phyloP scores from a whole-genome alignment of 1,140 invertebrate genomes.

The Condylostylus longicornis region DNA sequence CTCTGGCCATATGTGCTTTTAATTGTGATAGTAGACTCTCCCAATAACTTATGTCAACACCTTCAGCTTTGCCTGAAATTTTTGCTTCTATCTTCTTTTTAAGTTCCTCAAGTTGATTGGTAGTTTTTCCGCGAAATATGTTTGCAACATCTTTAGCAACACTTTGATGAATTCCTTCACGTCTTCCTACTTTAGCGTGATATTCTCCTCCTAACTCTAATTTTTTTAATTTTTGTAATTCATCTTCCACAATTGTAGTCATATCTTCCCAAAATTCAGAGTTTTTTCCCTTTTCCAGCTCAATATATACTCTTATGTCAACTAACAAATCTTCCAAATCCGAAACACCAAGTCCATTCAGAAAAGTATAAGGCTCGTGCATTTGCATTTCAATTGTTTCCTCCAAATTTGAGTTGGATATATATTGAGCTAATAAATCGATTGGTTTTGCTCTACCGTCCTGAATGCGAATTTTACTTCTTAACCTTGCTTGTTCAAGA shows the following conservation, averaged over 20 bases:
- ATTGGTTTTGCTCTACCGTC: constrained; percentile 96
- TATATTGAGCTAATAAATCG: constrained; percentile 92
- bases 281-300: constrained; percentile 73
- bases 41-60: constrained; percentile 95
- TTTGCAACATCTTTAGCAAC: constrained; percentile 78
- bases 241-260: constrained; percentile 88
- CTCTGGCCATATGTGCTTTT: constrained; percentile 90
- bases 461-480: constrained; percentile 88
- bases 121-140: constrained; percentile 85
- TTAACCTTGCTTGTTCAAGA: constrained; percentile 71
- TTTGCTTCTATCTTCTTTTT: constrained; percentile 81
- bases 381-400: constrained; percentile 96
- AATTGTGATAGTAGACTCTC: constrained; percentile 84
- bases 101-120: constrained; percentile 66
- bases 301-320: constrained; percentile 89
- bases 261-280: constrained; percentile 95
- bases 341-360: constrained; percentile 77
- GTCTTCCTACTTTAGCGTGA: constrained; percentile 47
- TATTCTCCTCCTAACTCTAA: constrained; percentile 47
- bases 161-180: constrained; percentile 87
- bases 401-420: constrained; percentile 80
- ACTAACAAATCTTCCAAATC: constrained; percentile 96
- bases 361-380: constrained; percentile 93
- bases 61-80: constrained; percentile 66
- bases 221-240: constrained; percentile 75